Base-by-base conservation (phyloP, 2,113 vertebrate genomes). In the Bettongia penicillata region DNA sequence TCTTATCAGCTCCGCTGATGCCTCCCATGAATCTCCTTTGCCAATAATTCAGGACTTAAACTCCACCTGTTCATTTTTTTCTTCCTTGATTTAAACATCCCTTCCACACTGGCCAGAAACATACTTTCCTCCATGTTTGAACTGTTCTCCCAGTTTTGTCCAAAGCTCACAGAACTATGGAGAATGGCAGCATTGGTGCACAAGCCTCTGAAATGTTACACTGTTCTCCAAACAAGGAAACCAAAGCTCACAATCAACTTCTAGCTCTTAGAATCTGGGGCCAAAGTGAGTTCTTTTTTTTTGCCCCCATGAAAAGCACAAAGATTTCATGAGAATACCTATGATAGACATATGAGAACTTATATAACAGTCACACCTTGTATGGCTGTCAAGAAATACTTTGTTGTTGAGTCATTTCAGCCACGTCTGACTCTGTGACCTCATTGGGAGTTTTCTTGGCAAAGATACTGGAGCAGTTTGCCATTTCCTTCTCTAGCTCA, bases 31-130 rank as follows among this genome's bases (percentile, higher is more conserved):
- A 11, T 68, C 61, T 16, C 61, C 22, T 95, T 91, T 92, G 53
- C 26, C 49, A 55, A 16, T 22, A 28, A 94, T 28, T 52, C 50
- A 51, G 53, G 93, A 52, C 57, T 93, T 37, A 93, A 94, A 90
- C 4, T 51, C 91, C 47, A 95, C 19, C 22, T 50, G 93, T 91
- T 95, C 68, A 93, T 61, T 90, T 96, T 96, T 95, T 94, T 11
- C n/a, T 92, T 68, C 61, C 61, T n/a, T 5, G 12, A 68, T 5
- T 57, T 37, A 37, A 68, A 68, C 90, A 97, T 51, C 91, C 51
- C 91, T 90, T 50, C 8, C 61, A 48, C 28, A 53, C 91, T 95
- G 91, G 89, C 26, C n/a, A 93, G 43, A 91, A 55, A 93, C 91
- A 93, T 55, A 92, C 24, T 92, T 61, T 90, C 53, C 90, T 9